A percentile compares a stretch with the other conserved stretches of the same genome.
phyloP scores from a whole-genome alignment of 2,113 vertebrate species.

The Anser cygnoides region DNA sequence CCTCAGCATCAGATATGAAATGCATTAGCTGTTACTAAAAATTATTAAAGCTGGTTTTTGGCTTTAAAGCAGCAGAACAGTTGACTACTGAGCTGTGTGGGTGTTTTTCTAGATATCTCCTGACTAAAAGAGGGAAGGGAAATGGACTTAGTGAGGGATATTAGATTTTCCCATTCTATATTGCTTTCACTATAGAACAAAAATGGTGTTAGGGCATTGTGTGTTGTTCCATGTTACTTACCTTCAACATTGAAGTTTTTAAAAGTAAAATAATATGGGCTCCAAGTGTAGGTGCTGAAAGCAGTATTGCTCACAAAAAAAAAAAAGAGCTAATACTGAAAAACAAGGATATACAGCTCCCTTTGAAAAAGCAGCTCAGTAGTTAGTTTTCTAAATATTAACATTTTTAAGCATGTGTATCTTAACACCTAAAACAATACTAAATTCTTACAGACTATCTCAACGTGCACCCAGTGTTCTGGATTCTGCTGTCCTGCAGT shows the following conservation, averaged over 20 bases:
- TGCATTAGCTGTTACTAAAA: neutral
- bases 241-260: neutral
- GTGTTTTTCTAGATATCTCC: neutral
- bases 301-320: neutral
- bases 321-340: neutral
- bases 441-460: neutral
- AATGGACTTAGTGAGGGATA: neutral
- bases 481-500: neutral
- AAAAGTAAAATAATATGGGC: neutral
- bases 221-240: neutral
- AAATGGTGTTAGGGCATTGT: neutral
- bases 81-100: neutral
- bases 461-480: neutral
- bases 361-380: neutral
- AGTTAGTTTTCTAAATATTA: neutral
- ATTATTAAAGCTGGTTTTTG: neutral
- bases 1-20: neutral
- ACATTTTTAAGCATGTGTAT: neutral
- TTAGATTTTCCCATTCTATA: neutral
- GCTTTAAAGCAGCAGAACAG: neutral
- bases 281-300: neutral
- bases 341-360: neutral
- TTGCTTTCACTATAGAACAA: accelerated
- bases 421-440: neutral
- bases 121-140: neutral